These are phyloP conservation scores for Alfaro cultratus DNA, from an alignment of 2,797 vertebrate genomes.

Conservation along the genomic window DNA sequence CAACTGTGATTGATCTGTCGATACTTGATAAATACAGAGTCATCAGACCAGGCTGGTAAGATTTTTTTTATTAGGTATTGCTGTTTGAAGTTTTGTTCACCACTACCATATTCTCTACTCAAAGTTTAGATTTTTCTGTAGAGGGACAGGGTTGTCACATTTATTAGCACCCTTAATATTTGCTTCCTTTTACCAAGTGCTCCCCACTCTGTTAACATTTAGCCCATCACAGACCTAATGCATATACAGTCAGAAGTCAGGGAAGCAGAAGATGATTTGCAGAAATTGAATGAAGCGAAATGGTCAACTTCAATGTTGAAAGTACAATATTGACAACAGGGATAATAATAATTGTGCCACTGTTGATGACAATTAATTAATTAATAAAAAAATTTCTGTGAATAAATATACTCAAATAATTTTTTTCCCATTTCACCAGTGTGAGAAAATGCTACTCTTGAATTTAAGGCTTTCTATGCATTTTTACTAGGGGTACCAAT, in stretches of 20 bases:
- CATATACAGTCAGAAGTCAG: not conserved
- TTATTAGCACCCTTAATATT: not conserved
- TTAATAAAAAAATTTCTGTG: no score
- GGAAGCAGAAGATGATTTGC: not conserved
- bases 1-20: conserved; percentile 93
- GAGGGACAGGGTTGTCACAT: not conserved
- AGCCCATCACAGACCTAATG: not conserved
- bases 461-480: not conserved
- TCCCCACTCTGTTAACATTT: not conserved
- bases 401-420: not conserved
- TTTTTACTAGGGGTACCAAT: not conserved
- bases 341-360: not conserved
- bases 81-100: not conserved
- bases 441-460: not conserved
- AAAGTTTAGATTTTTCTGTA: not conserved
- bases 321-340: not conserved
- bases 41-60: conserved; percentile 93
- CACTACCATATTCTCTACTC: not conserved
- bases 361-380: not conserved
- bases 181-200: not conserved
- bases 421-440: not conserved
- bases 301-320: not conserved
- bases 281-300: not conserved
- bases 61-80: not conserved
- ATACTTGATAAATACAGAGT: conserved; percentile 85